These are phyloP conservation scores for Eutolmus rufibarbis DNA, from an alignment of 2,888 invertebrate genomes.

Conservation along the genomic window DNA sequence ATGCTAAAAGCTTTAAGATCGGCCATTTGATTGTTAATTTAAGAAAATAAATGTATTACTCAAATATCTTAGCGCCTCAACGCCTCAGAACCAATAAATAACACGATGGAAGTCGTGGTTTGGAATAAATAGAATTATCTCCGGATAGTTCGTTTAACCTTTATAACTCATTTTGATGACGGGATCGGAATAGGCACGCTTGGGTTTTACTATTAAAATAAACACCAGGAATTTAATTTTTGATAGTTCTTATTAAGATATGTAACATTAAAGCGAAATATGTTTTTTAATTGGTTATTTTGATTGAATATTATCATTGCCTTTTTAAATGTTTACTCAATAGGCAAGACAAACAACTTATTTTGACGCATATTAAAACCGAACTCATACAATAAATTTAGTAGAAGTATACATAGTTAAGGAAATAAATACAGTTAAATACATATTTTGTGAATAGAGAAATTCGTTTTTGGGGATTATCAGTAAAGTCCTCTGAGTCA, in stretches of 20 bases:
- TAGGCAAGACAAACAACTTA: no score
- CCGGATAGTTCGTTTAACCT: background rate
- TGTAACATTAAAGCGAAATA: no score
- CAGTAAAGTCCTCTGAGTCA: no score
- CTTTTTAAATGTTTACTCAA: background rate
- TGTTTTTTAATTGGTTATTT: no score
- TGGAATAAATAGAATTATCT: background rate
- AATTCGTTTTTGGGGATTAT: no score
- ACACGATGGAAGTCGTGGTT: background rate
- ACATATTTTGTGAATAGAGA: no score
- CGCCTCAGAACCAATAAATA: background rate
- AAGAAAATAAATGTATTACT: background rate
- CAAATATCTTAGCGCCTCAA: background rate
- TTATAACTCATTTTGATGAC: background rate
- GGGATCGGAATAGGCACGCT: background rate
- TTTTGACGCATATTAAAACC: no score
- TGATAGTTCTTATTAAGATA: background rate
- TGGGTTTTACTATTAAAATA: background rate
- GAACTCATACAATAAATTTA: no score
- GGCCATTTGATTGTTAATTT: background rate
- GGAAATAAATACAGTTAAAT: no score
- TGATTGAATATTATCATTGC: background rate
- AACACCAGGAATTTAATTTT: background rate
- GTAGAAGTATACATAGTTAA: no score
- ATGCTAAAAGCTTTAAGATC: background rate